Evolutionary conservation across 2,888 invertebrate genomes (phyloP).

Genomic region (Protonemura montana): DNA sequence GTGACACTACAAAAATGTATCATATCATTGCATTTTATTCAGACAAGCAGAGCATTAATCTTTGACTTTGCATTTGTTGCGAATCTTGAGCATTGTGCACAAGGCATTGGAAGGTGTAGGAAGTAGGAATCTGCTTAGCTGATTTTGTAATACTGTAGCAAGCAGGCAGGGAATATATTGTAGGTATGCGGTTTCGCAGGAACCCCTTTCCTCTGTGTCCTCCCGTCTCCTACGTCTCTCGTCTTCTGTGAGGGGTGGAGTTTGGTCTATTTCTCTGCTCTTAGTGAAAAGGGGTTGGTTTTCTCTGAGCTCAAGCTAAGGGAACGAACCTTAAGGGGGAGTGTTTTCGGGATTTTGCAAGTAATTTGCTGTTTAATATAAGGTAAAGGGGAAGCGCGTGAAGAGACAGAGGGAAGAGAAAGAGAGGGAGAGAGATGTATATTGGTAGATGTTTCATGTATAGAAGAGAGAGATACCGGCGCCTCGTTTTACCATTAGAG

Average conservation of each 20-base stretch:
- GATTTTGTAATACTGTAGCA: background rate
- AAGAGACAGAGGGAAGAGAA: background rate
- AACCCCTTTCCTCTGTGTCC: no score
- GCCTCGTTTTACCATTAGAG: slow-evolving; percentile 2
- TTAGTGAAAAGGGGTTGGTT: slow-evolving; percentile 38
- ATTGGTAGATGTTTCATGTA: background rate
- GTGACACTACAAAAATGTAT: no score
- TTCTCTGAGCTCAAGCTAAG: slow-evolving; percentile 31
- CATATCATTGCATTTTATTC: no score
- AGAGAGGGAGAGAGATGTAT: background rate
- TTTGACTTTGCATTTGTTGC: no score
- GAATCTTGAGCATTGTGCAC: no score
- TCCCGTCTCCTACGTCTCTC: background rate
- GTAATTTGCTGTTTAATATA: slow-evolving; percentile 37
- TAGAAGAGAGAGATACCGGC: background rate
- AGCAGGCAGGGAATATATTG: no score
- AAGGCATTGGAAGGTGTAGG: no score
- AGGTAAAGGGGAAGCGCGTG: slow-evolving; percentile 33
- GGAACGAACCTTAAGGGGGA: slow-evolving; percentile 38
- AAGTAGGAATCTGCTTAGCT: no score
- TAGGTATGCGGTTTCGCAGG: background rate
- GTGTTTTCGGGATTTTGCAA: slow-evolving; percentile 42
- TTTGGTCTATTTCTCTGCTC: slow-evolving; percentile 33
- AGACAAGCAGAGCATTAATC: no score
- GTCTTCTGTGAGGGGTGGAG: slow-evolving; percentile 39